Evolutionary conservation across 2,797 vertebrate genomes (phyloP).

Genomic region (Gymnothorax javanicus): DNA sequence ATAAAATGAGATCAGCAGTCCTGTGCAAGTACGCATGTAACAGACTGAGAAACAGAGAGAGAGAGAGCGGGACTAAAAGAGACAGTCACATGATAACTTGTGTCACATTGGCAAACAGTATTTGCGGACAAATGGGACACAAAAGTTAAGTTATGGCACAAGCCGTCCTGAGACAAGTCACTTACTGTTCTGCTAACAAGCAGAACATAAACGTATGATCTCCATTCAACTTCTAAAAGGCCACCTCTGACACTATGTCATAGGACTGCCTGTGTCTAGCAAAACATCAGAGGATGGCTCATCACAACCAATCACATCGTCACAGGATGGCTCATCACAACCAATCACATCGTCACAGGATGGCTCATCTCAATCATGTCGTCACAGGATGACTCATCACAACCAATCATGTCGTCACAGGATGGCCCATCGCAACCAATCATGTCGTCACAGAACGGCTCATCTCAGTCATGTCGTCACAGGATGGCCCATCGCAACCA

Average conservation of each 20-base stretch:
- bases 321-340: too few species aligned
- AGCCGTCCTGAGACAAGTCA: not conserved
- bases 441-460: too few species aligned
- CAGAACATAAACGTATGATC: constrained; percentile 8
- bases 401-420: too few species aligned
- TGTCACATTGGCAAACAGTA: not conserved
- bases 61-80: not conserved
- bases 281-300: not conserved
- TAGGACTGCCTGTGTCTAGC: not conserved
- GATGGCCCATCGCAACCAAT: too few species aligned
- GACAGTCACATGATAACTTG: too few species aligned
- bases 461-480: too few species aligned
- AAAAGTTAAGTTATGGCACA: not conserved
- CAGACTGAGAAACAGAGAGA: not conserved
- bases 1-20: not conserved
- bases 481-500: too few species aligned
- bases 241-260: not conserved
- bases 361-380: too few species aligned
- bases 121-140: not conserved
- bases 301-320: too few species aligned
- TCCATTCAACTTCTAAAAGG: not conserved
- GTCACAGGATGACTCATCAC: too few species aligned
- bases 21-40: not conserved
- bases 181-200: not conserved
- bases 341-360: too few species aligned